A percentile compares a stretch with the other conserved stretches of the same genome.
Evolutionary conservation across 1,140 invertebrate genomes (phyloP).

Genomic region (Drosophila albomicans): DNA sequence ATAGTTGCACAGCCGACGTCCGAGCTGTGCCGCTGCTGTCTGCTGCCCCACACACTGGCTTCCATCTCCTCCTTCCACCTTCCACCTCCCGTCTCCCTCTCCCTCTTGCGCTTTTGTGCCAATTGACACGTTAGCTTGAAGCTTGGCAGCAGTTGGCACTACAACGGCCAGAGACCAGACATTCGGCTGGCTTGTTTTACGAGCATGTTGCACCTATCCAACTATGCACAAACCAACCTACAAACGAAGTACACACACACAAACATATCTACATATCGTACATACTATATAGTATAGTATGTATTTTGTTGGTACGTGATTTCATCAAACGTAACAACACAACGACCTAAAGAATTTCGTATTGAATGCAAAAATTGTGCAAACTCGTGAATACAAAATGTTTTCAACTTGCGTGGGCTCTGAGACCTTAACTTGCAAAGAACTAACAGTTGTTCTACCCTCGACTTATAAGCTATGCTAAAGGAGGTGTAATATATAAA

Average conservation of each 20-base stretch:
- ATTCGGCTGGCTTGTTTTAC: conserved; percentile 73
- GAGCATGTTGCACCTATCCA: conserved; percentile 77
- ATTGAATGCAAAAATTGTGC: conserved; percentile 83
- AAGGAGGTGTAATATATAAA: too few relatives aligned
- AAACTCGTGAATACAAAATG: conserved; percentile 80
- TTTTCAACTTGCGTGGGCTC: conserved; percentile 50
- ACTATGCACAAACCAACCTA: conserved; percentile 32
- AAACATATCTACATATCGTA: conserved; percentile 37
- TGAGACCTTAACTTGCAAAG: conserved; percentile 26
- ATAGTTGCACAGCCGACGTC: conserved; percentile 69
- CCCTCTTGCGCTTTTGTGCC: conserved; percentile 32
- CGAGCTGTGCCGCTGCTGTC: conserved; percentile 21
- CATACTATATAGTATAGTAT: conserved; percentile 16
- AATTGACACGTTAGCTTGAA: conserved; percentile 79
- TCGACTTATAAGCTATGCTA: neutral
- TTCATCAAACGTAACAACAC: conserved; percentile 79
- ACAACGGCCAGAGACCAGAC: conserved; percentile 54
- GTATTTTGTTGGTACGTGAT: conserved; percentile 70
- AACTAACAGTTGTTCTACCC: conserved; percentile 37
- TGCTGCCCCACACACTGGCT: neutral
- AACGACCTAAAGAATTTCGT: conserved; percentile 70
- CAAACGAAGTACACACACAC: conserved; percentile 16
- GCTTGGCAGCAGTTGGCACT: conserved; percentile 72
- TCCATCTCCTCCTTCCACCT: neutral
- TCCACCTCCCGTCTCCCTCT: neutral